Conservation (phyloP, 2,797 vertebrate genomes). For the Malacoctenus gilli region DNA sequence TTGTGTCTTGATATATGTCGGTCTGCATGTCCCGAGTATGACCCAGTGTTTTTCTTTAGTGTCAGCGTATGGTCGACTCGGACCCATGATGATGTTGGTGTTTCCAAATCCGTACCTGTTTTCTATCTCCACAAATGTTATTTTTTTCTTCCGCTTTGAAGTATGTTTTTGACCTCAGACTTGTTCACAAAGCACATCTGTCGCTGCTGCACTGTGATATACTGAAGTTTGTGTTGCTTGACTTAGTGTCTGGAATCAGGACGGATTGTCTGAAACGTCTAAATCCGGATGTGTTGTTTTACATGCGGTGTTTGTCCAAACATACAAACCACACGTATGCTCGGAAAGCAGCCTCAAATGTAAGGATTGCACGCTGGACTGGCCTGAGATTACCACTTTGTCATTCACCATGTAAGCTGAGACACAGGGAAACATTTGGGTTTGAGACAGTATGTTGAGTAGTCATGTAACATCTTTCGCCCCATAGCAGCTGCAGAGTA, state of each 20-base stretch:
- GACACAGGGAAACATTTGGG: conserved; percentile 20
- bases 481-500: conserved; percentile 21
- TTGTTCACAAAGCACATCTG: conserved; percentile 2
- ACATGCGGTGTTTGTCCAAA: conserved; percentile 14
- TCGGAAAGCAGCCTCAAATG: conserved; percentile 25
- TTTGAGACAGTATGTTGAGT: conserved; percentile 30
- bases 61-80: conserved; percentile 24
- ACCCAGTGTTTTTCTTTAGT: conserved; percentile 52
- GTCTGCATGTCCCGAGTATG: conserved; percentile 33
- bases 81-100: conserved; percentile 59
- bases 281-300: conserved; percentile 10
- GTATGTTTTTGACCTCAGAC: conserved; percentile 41
- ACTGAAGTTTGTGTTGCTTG: conserved; percentile 20
- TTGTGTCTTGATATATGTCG: conserved; percentile 30
- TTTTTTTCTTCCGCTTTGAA: conserved; percentile 32
- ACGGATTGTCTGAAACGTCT: conserved; percentile 7
- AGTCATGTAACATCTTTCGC: conserved; percentile 44
- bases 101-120: conserved; percentile 57
- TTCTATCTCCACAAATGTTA: conserved; percentile 40
- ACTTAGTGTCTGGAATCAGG: conserved; percentile 29
- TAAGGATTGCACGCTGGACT: conserved; percentile 28
- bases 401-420: conserved; percentile 36
- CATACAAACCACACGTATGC: conserved; percentile 5
- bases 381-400: conserved; percentile 37
- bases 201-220: conserved; percentile 5